Percentiles rank a stretch among this genome's conserved stretches.
Evolutionary conservation across 1,140 invertebrate genomes (phyloP).

Genomic region (Helicoverpa zea): DNA sequence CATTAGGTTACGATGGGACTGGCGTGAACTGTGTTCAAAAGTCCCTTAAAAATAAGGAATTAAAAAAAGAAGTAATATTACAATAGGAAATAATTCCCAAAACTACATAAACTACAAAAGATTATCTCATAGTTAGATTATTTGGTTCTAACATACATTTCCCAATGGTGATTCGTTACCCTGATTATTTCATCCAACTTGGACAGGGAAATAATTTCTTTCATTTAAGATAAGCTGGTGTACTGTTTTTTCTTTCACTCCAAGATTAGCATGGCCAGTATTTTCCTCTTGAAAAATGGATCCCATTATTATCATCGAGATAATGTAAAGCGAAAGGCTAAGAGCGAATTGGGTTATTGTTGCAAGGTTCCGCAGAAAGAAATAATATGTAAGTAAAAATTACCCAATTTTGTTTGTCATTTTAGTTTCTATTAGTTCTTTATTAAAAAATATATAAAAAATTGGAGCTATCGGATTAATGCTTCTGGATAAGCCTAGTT

Average conservation of each 20-base stretch:
- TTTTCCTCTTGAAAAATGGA: conserved; percentile 35
- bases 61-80: no score
- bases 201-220: conserved; percentile 37
- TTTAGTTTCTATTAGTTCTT: no score
- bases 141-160: conserved; percentile 1
- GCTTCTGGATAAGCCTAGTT: no score
- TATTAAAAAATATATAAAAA: no score
- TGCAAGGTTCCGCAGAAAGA: no score
- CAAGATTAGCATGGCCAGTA: conserved; percentile 41
- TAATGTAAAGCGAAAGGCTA: conserved; percentile 4
- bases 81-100: neutral
- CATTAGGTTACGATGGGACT: no score
- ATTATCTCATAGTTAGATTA: neutral
- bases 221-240: conserved; percentile 33
- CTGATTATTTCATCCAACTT: conserved; percentile 35
- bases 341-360: no score
- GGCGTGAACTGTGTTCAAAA: no score
- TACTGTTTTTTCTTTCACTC: conserved; percentile 32
- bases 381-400: no score
- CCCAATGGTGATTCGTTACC: conserved; percentile 34
- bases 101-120: neutral
- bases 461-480: no score
- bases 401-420: no score
- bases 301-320: conserved; percentile 44
- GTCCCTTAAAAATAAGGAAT: no score